phyloP scores from a whole-genome alignment of 2,797 vertebrate species.

The Pyrocephalus nanus region DNA sequence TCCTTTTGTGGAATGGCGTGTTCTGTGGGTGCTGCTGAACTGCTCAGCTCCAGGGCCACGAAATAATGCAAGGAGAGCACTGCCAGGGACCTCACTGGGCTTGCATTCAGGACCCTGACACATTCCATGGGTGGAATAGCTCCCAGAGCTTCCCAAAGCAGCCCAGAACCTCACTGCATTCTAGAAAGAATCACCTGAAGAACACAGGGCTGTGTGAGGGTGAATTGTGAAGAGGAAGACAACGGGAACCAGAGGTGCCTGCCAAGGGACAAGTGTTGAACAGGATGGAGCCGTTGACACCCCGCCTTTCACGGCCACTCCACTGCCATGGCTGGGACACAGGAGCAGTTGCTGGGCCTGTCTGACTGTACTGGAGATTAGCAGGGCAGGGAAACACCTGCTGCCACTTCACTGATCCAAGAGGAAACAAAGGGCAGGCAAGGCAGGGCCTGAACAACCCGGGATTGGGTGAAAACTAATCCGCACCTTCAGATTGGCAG shows the following conservation, averaged over 20 bases:
- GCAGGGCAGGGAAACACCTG: slow-evolving; percentile 49
- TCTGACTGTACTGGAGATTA: slow-evolving; percentile 37
- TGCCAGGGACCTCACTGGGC: rapidly evolving
- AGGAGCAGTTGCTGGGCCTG: not conserved
- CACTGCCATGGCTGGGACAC: not conserved
- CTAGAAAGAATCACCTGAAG: not conserved
- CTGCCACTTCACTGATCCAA: slow-evolving; percentile 6
- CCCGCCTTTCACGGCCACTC: not conserved
- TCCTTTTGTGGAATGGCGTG: not conserved
- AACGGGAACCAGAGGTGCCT: rapidly evolving
- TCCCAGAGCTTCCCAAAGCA: not conserved
- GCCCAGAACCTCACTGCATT: not conserved
- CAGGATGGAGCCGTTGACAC: rapidly evolving
- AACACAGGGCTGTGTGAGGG: not conserved
- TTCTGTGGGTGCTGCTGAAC: not conserved
- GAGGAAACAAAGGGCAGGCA: slow-evolving; percentile 38
- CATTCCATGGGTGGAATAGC: rapidly evolving
- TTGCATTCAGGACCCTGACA: not conserved
- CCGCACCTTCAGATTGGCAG: not conserved
- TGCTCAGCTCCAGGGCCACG: not conserved
- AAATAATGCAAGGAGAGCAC: not conserved
- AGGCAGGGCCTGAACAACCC: not conserved
- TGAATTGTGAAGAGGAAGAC: not conserved
- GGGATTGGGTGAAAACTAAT: slow-evolving; percentile 44
- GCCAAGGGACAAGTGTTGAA: not conserved